Conservation (phyloP, 2,888 invertebrate genomes). For the Agonopterix arenella region DNA sequence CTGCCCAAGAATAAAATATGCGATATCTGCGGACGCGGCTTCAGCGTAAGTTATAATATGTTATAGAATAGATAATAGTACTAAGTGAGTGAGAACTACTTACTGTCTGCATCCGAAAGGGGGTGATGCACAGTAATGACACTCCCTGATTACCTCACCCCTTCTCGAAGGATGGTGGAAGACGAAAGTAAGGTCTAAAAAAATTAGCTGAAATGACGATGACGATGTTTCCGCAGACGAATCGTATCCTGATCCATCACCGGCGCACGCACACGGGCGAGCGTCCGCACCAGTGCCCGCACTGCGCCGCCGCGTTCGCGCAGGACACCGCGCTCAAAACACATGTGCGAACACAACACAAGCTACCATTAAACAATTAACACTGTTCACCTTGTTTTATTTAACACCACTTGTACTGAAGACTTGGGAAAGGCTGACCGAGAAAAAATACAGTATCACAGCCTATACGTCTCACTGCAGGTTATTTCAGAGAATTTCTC, state of each 20-base stretch:
- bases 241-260: conserved; percentile 42
- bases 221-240: conserved; percentile 34
- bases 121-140: too few relatives aligned
- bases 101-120: too few relatives aligned
- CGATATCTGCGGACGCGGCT: conserved; percentile 46
- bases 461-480: too few relatives aligned
- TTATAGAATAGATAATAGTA: too few relatives aligned
- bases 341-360: conserved; percentile 33
- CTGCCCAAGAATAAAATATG: conserved; percentile 49
- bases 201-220: too few relatives aligned
- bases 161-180: background rate
- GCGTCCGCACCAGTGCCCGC: conserved; percentile 39
- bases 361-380: conserved; percentile 13
- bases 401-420: too few relatives aligned
- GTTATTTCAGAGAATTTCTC: too few relatives aligned
- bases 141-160: too few relatives aligned
- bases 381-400: too few relatives aligned
- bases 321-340: conserved; percentile 16
- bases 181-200: background rate
- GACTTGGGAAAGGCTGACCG: too few relatives aligned
- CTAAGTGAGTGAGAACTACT: too few relatives aligned
- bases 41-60: conserved; percentile 35
- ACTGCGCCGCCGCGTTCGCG: conserved; percentile 45
- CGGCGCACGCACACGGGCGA: conserved; percentile 55
- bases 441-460: too few relatives aligned